Evolutionary conservation across 2,797 vertebrate genomes (phyloP), one percentile per base, ranked within the genome.

Genomic region (Gambelia wislizenii): DNA sequence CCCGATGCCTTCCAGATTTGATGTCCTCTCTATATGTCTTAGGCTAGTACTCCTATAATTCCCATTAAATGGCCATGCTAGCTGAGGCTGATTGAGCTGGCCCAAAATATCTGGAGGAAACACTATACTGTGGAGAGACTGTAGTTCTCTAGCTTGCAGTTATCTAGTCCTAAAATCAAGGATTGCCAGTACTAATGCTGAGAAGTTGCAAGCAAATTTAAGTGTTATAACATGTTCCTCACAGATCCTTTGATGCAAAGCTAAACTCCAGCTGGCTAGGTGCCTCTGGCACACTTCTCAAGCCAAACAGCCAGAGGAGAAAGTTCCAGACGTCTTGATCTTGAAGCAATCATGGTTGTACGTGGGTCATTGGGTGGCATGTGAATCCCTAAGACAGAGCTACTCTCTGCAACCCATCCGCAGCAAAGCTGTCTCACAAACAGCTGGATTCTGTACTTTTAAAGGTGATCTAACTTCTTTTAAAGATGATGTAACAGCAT

Each of bases 331-430:
- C 61, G n/a, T 4, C 18, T 52, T 79, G 85, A 47, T 56, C 49
- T 39, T 44, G 39, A 76, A 79, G 39, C 4, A 25, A 61, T 13
- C 33, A 16, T 22, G n/a, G 30, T 78, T 42, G 78, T 84, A 75
- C 84, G 70, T 81, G 82, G 84, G 80, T 91, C 87, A 82, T 56
- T 86, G 84, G 85, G 82, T 88, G 87, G 47, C 42, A 86, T 83
- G 80, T 42, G 75, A 80, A 85, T 36, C 64, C 78, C 3, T 72
- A 83, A n/a, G 74, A 64, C 33, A n/a, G 44, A 47, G 59, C 6
- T 20, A 42, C 27, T 75, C 70, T 84, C 13, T 2, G 0, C 33
- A 39, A 27, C 39, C 33, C 18, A 2, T 33, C 16, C 27, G 61
- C 1, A 44, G 10, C 27, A 9, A 44, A 69, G 59, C 82, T 84